Conservation (phyloP, 2,888 invertebrate species). For the Pycnomerus fuliginosus region DNA sequence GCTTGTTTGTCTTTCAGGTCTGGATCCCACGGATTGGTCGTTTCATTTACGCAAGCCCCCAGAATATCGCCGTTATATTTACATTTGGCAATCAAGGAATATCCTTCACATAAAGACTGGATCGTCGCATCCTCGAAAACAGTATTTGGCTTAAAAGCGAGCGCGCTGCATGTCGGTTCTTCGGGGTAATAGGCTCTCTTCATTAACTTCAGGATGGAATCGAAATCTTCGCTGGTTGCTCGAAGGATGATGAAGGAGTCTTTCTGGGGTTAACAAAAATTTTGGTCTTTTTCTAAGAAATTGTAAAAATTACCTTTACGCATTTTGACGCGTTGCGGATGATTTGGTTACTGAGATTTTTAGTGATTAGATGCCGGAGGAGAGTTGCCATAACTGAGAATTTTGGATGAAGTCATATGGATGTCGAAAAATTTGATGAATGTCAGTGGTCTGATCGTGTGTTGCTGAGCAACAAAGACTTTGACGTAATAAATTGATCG, state of each 20-base stretch:
- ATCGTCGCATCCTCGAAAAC: conserved; percentile 34
- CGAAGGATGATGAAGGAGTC: conserved; percentile 44
- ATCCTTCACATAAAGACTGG: conserved; percentile 16
- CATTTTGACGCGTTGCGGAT: conserved; percentile 3
- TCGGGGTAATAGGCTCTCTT: conserved; percentile 57
- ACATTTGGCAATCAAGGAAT: conserved; percentile 43
- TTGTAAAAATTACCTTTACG: no score
- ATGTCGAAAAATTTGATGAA: conserved; percentile 1
- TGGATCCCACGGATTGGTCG: conserved; percentile 56
- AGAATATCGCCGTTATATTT: conserved; percentile 49
- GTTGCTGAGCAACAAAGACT: no score
- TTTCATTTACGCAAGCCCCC: conserved; percentile 55
- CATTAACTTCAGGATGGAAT: conserved; percentile 54
- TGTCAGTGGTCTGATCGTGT: no score
- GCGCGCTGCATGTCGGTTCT: conserved; percentile 55
- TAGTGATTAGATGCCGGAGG: conserved; percentile 6
- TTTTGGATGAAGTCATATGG: conserved; percentile 8
- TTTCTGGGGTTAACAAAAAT: conserved; percentile 2
- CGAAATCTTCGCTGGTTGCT: conserved; percentile 51
- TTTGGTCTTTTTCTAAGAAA: conserved; percentile 8
- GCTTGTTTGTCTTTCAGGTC: conserved; percentile 58
- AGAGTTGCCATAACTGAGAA: conserved; percentile 14
- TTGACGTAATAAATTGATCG: no score
- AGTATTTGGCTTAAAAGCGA: conserved; percentile 52
- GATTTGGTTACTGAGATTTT: conserved; percentile 11